These are phyloP conservation scores for Decapterus maruadsi DNA, from an alignment of 2,797 vertebrate species.

Conservation along the genomic window DNA sequence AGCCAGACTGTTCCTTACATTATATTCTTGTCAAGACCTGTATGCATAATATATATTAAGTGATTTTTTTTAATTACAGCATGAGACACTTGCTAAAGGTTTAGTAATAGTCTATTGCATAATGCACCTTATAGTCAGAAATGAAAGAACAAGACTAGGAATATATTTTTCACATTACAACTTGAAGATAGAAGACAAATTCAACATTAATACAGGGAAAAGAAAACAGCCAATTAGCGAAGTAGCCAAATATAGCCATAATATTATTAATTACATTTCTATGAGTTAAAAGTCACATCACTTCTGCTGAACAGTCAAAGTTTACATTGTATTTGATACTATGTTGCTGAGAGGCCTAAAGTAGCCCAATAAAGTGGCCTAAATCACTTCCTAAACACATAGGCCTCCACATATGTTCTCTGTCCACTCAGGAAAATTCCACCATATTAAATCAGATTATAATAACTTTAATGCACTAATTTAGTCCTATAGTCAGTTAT, in stretches of 20 bases:
- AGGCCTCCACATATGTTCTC: not conserved
- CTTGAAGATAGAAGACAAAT: no score
- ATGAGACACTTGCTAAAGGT: not conserved
- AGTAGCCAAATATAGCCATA: no score
- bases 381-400: not conserved
- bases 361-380: not conserved
- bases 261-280: not conserved
- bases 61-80: slow-evolving; percentile 6
- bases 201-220: no score
- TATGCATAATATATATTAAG: not conserved
- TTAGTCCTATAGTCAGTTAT: slow-evolving; percentile 42
- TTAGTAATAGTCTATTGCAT: not conserved
- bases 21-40: slow-evolving; percentile 7
- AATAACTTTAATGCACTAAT: slow-evolving; percentile 54
- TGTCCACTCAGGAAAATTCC: slow-evolving; percentile 19
- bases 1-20: slow-evolving; percentile 20
- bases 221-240: no score
- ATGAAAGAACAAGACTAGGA: not conserved
- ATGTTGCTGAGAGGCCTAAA: slow-evolving; percentile 33
- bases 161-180: no score
- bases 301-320: slow-evolving; percentile 4
- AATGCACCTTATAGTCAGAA: not conserved
- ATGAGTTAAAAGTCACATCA: not conserved
- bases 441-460: slow-evolving; percentile 51
- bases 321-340: slow-evolving; percentile 8